These are phyloP conservation scores for Adelges cooleyi DNA, from an alignment of 1,140 invertebrate genomes.

Conservation along the genomic window DNA sequence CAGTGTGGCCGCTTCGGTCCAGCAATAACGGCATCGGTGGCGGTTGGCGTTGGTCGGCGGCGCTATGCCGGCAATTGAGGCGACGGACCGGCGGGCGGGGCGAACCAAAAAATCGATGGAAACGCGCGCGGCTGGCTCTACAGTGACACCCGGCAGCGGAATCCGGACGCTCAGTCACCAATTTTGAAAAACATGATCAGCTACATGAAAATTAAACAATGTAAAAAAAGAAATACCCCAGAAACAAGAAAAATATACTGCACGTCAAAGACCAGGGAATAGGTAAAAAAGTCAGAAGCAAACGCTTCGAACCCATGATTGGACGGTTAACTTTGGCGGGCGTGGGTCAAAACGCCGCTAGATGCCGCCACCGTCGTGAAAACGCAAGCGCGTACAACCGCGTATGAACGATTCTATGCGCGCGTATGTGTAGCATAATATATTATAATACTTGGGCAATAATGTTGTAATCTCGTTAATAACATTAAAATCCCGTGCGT, in stretches of 20 bases:
- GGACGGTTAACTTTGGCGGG: not conserved
- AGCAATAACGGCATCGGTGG: not conserved
- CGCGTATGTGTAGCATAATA: not conserved
- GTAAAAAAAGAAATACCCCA: not conserved
- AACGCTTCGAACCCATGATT: too few species aligned
- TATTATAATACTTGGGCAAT: too few species aligned
- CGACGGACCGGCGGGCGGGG: not conserved
- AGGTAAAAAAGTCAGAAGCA: too few species aligned
- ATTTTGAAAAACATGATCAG: too few species aligned
- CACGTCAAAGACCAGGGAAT: not conserved
- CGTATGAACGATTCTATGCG: not conserved
- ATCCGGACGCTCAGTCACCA: too few species aligned
- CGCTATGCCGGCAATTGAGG: not conserved
- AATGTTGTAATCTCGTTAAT: slow-evolving; percentile 27
- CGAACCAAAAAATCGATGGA: slow-evolving; percentile 4
- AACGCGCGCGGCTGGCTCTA: not conserved
- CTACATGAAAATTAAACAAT: too few species aligned
- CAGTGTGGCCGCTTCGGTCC: not conserved
- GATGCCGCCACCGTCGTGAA: not conserved
- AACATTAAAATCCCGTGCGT: not conserved
- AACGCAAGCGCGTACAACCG: not conserved
- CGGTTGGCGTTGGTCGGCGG: not conserved
- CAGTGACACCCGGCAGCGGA: not conserved
- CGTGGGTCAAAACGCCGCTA: too few species aligned
- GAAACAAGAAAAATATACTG: not conserved